A percentile compares a stretch with the other conserved stretches of the same genome.
Conservation (phyloP, 2,888 invertebrate genomes). For the Mesochorus sp. region DNA sequence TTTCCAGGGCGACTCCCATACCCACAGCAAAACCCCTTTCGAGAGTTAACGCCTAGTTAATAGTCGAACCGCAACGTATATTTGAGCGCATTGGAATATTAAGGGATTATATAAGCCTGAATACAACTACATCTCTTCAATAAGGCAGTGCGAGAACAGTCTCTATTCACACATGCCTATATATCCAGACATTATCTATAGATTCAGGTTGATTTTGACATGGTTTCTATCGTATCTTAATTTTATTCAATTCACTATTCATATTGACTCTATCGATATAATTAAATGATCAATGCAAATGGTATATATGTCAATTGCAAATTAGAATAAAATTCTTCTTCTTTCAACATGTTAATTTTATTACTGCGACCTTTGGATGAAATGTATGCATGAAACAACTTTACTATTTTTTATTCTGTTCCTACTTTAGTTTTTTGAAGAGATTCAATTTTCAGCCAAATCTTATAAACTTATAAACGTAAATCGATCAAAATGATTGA, state of each 20-base stretch:
- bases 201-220: conserved; percentile 10
- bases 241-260: background rate
- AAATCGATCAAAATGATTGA: too few relatives aligned
- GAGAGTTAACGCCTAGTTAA: conserved; percentile 78
- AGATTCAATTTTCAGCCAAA: too few relatives aligned
- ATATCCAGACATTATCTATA: background rate
- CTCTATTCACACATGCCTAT: background rate
- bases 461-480: too few relatives aligned
- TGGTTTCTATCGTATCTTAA: conserved; percentile 5
- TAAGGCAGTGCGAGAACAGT: conserved; percentile 38
- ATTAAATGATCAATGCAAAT: background rate
- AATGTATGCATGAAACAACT: too few relatives aligned
- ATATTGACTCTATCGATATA: background rate
- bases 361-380: too few relatives aligned
- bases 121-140: conserved; percentile 46
- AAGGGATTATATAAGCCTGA: conserved; percentile 72
- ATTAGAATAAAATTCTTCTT: too few relatives aligned
- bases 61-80: conserved; percentile 75
- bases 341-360: too few relatives aligned
- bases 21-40: conserved; percentile 67
- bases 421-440: too few relatives aligned
- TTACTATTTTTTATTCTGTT: too few relatives aligned
- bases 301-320: background rate
- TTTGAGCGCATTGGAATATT: conserved; percentile 71
- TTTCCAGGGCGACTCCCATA: conserved; percentile 53